Base-by-base conservation (phyloP, 1,140 invertebrate species). In the Dufourea novaeangliae region DNA sequence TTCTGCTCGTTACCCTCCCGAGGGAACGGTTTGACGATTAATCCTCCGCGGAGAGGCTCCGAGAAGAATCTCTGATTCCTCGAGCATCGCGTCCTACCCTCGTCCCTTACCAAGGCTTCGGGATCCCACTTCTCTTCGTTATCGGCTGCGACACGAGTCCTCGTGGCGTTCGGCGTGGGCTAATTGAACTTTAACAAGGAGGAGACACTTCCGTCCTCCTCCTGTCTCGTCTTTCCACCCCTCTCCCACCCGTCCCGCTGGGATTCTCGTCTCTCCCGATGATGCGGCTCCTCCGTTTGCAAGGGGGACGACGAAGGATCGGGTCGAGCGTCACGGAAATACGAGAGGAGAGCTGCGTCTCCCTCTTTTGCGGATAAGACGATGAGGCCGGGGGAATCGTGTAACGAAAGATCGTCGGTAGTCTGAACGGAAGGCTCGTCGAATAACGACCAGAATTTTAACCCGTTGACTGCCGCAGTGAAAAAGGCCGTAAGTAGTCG, bases 1-100 rank as follows among this genome's bases (percentile, higher is more conserved):
- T 34, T 37, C 69, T 22, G 64, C 59, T 73, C 70, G 73, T 80
- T 78, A 76, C 62, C 14, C 52, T 39, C 56, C 54, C 57, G 50
- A 27, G 67, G 32, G 61, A n/a, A n/a, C n/a, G n/a, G n/a, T n/a
- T n/a, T n/a, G 39, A 57, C 82, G 80, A 84, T 84, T 82, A 84
- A 79, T 82, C 54, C 70, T 66, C 39, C 32, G 39, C 46, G 64
- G 69, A 64, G 61, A 73, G 79, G 54, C 72, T 61, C 57, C 61
- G 67, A 63, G 74, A 59, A 68, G 63, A 79, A 74, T 61, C 27
- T 44, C 52, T 32, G 61, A 54, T 73, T 61, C 61, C 54, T 34
- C 7, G 1, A 4, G 22, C 3, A 46, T 5, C 14, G 10, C 27
- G 11, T 56, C 25, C 25, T 3, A 11, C 10, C 57, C 29, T 2